Evolutionary conservation across 2,888 invertebrate genomes (phyloP).

Genomic region (Hirtodrosophila confusa): DNA sequence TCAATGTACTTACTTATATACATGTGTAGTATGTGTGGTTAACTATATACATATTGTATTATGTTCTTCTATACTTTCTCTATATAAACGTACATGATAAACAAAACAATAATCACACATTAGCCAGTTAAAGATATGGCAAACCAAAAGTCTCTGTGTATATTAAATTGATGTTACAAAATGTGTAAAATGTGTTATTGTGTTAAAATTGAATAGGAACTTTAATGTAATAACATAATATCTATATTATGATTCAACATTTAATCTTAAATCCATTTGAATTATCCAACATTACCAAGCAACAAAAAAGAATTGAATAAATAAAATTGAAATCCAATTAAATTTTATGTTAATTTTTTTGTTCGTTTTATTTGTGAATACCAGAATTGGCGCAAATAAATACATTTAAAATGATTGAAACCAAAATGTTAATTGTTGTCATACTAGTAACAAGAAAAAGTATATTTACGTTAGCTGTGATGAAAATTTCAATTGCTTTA

Average conservation of each 20-base stretch:
- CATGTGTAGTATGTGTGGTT: conserved; percentile 8
- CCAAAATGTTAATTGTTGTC: conserved; percentile 18
- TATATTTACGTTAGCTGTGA: conserved; percentile 69
- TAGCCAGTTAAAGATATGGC: conserved; percentile 8
- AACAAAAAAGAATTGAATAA: conserved; percentile 6
- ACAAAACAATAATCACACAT: conserved; percentile 1
- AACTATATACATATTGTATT: conserved; percentile 14
- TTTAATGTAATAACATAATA: conserved; percentile 34
- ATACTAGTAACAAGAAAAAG: conserved; percentile 19
- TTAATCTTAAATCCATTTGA: conserved; percentile 15
- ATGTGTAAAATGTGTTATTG: conserved; percentile 68
- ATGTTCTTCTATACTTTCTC: conserved; percentile 9
- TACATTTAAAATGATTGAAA: background rate
- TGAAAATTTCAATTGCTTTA: conserved; percentile 50
- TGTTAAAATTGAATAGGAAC: conserved; percentile 34
- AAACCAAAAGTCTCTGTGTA: conserved; percentile 33
- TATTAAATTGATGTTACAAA: conserved; percentile 48
- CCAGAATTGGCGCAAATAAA: conserved; percentile 14
- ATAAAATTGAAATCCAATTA: conserved; percentile 14
- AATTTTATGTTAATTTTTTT: conserved; percentile 20
- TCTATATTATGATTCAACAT: conserved; percentile 25
- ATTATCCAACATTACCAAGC: background rate
- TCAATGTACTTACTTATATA: conserved; percentile 27
- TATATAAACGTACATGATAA: background rate
- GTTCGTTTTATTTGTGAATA: background rate